phyloP scores from a whole-genome alignment of 2,888 invertebrate species.

The Microchrysa polita region DNA sequence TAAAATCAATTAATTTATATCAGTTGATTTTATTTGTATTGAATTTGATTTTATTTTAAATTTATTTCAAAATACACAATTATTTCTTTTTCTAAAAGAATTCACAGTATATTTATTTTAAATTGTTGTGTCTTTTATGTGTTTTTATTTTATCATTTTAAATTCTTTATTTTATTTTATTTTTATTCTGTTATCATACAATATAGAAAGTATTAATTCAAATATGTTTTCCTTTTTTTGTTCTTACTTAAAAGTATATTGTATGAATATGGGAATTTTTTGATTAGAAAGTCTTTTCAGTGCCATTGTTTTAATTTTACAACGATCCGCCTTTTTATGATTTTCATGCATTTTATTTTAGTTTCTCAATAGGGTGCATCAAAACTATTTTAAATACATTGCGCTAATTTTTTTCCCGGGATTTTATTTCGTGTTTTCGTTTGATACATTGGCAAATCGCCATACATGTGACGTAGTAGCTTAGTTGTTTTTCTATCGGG shows the following conservation, averaged over 20 bases:
- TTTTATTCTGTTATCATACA: background rate
- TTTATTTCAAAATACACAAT: background rate
- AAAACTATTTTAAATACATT: too few relatives aligned
- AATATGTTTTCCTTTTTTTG: background rate
- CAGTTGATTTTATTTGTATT: background rate
- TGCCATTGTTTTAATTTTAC: background rate
- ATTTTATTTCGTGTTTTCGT: too few relatives aligned
- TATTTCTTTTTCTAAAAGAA: background rate
- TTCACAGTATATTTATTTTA: conserved; percentile 2
- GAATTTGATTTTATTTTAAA: background rate
- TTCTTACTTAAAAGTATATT: conserved; percentile 9
- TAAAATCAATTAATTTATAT: background rate
- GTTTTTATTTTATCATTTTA: conserved; percentile 8
- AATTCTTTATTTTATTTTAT: background rate
- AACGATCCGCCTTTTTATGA: background rate
- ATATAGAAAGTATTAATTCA: background rate
- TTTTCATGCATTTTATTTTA: too few relatives aligned
- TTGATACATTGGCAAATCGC: too few relatives aligned
- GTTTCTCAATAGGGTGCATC: too few relatives aligned
- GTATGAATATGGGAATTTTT: conserved; percentile 7
- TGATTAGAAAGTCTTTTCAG: conserved; percentile 25
- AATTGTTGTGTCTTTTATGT: background rate
- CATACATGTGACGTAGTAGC: background rate
- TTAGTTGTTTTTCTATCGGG: background rate
- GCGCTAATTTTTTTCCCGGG: too few relatives aligned